Percentiles rank a stretch among this genome's conserved stretches.
Conservation (phyloP, 2,888 invertebrate genomes). For the Perizoma flavofasciatum region DNA sequence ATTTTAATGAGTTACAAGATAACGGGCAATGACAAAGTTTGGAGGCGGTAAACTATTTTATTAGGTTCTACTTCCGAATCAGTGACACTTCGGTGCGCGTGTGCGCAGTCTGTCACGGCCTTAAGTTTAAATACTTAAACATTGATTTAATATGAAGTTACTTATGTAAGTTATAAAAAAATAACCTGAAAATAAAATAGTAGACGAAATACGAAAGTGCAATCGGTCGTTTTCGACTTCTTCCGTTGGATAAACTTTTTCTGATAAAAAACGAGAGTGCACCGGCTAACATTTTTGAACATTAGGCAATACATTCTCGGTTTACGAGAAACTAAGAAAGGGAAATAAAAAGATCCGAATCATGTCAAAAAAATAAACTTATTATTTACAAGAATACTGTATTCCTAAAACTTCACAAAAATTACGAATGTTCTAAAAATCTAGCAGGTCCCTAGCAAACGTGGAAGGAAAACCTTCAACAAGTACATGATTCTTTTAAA, state of each 20-base stretch:
- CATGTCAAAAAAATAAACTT: conserved; percentile 30
- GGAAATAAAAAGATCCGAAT: conserved; percentile 36
- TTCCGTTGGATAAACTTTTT: not conserved
- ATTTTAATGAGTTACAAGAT: no score
- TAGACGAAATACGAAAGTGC: not conserved
- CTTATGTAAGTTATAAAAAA: not conserved
- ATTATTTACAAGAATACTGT: conserved; percentile 70
- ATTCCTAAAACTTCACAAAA: conserved; percentile 71
- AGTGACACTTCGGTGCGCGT: no score
- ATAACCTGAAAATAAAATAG: conserved; percentile 12
- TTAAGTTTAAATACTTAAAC: no score
- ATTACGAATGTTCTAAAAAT: conserved; percentile 52
- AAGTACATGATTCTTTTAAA: conserved; percentile 67
- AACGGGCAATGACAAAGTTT: no score
- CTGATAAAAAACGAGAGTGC: not conserved
- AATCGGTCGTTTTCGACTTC: not conserved
- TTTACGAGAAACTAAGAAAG: not conserved
- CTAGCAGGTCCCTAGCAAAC: conserved; percentile 78
- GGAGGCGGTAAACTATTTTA: no score
- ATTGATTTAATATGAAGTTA: no score
- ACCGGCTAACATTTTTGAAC: not conserved
- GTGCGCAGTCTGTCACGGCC: no score
- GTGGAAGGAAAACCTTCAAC: conserved; percentile 58
- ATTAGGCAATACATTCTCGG: not conserved
- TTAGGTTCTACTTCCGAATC: no score